Evolutionary conservation across 2,888 invertebrate genomes (phyloP), one percentile per base, ranked within the genome.

Genomic region (Malthinus seriepunctatus): DNA sequence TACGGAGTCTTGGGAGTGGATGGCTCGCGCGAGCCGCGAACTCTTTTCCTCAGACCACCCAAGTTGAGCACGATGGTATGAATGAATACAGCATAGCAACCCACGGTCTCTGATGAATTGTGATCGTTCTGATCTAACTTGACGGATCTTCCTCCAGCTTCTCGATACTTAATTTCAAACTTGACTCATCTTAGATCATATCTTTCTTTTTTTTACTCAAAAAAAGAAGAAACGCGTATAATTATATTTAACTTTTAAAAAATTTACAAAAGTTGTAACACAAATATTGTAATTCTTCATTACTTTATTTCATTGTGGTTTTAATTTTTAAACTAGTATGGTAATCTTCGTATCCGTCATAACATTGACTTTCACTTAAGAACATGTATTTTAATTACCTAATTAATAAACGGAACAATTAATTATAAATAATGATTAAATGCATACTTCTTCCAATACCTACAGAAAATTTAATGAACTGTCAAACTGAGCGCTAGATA

Each of bases 11-110:
- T 48, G 38, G 51, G 51, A 50, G 53, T 64, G 67, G 67, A 63
- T 62, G 63, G 63, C 64, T 69, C 68, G 67, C 59, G 63, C 65
- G 65, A 65, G 65, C 65, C 63, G 62, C 62, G 56, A 63, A 61
- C 62, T 62, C 60, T 58, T 56, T 23, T 23, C 46, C 34, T 52
- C 46, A 67, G 73, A 73, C 71, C 71, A 71, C 73, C 71, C 71
- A 72, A 70, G 71, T 67, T 57, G 71, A 64, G 62, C 69, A 70
- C 70, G 70, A 69, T 66, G 70, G 68, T 67, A 74, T 74, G 74
- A 74, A 73, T 74, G 74, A 73, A 73, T 73, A 72, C 70, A 65
- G 70, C 71, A 71, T 71, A 71, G 72, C 72, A 73, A 72, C 72
- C 73, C 73, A 71, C 72, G 69, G 69, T 57, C 68, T 63, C 69